Percentiles rank a stretch among this genome's conserved stretches.
Evolutionary conservation across 2,797 vertebrate species (phyloP).

Genomic region (Coranthus polyacanthus): DNA sequence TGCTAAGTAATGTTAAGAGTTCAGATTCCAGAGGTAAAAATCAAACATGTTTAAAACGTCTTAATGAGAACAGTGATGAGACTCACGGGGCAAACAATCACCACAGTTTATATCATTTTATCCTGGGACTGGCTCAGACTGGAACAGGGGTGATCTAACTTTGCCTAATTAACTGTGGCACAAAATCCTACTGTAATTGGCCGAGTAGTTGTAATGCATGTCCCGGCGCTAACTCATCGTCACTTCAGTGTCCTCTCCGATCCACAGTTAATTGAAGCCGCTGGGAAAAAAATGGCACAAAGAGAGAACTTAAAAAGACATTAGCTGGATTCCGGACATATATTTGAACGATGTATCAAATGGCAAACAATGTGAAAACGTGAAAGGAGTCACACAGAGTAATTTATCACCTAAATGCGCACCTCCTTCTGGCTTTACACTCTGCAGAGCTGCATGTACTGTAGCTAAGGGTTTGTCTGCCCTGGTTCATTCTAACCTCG

Average conservation of each 20-base stretch:
- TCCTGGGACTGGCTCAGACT: slow-evolving; percentile 4
- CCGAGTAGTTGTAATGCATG: not conserved
- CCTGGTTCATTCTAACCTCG: no score
- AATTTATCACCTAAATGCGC: no score
- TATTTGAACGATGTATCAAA: no score
- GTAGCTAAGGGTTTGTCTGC: no score
- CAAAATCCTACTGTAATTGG: slow-evolving; percentile 1
- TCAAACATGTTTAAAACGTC: not conserved
- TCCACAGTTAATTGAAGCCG: slow-evolving; percentile 4
- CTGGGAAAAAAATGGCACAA: not conserved
- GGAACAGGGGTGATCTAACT: slow-evolving; percentile 21
- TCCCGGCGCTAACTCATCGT: not conserved
- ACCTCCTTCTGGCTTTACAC: no score
- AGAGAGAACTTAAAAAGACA: not conserved
- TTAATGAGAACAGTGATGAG: not conserved
- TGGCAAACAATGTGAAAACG: no score
- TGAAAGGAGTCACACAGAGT: no score
- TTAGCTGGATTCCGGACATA: no score
- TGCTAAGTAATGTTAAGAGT: not conserved
- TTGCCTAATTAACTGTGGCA: not conserved
- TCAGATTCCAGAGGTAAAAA: not conserved
- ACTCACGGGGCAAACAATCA: slow-evolving; percentile 1
- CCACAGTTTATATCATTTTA: not conserved
- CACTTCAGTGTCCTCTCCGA: not conserved
- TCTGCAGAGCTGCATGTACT: no score